These are phyloP conservation scores for Perodicticus potto DNA, from an alignment of 2,797 vertebrate genomes.

Conservation along the genomic window DNA sequence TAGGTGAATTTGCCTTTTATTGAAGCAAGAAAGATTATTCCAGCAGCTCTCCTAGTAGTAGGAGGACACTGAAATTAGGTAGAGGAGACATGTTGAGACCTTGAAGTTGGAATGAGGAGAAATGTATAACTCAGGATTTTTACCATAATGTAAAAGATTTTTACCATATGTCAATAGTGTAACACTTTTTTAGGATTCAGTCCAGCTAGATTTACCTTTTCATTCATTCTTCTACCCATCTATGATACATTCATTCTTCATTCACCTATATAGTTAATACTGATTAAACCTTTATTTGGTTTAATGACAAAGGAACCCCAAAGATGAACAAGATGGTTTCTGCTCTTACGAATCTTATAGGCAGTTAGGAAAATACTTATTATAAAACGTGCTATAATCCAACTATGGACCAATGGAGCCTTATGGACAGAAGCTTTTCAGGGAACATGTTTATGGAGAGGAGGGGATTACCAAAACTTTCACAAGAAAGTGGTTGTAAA, in stretches of 20 bases:
- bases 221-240: not conserved
- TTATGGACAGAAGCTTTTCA: slow-evolving; percentile 19
- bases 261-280: slow-evolving; percentile 1
- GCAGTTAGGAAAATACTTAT: not conserved
- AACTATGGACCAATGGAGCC: not conserved
- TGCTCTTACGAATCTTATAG: not conserved
- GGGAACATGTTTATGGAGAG: not conserved
- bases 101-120: not conserved
- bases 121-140: not conserved
- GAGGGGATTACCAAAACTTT: not conserved
- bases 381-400: not conserved
- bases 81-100: slow-evolving; percentile 2
- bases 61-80: not conserved
- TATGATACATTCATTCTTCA: not conserved
- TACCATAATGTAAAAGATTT: not conserved
- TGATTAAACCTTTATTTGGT: not conserved
- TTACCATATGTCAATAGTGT: not conserved
- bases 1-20: not conserved
- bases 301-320: slow-evolving; percentile 8
- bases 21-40: not conserved
- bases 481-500: not conserved
- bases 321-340: not conserved
- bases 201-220: not conserved
- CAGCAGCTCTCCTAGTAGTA: not conserved
- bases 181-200: not conserved